Evolutionary conservation across 2,888 invertebrate genomes (phyloP), one percentile per base, ranked within the genome.

Genomic region (Eupithecia tripunctaria): DNA sequence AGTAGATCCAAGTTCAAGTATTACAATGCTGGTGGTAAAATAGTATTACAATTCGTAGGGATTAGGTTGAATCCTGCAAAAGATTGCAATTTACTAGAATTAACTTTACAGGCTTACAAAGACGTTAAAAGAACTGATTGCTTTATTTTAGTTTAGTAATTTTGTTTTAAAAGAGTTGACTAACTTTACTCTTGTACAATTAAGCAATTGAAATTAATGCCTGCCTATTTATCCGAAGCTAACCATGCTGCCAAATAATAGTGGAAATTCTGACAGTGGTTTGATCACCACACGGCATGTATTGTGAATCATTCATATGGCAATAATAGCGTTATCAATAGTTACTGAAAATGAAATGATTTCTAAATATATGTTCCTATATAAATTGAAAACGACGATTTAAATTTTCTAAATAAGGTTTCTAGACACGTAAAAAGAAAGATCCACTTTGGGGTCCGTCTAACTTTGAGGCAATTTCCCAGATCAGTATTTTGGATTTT

Each of bases 231-330:
- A 15, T 18, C 12, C n/a, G 63, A 21, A 63, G 6, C n/a, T 32
- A 36, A 29, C n/a, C 18, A 36, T 47, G 32, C n/a, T 25, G 25
- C 36, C 38, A 60, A 32, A 71, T 71, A 32, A 71, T 71, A 66
- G 67, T 74, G 47, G 64, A 66, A 77, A 76, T 80, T 77, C 69
- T 70, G 75, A 76, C 70, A 78, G 71, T 67, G 70, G 74, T 78
- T 68, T 71, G 47, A 38, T 7, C 67, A 77, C 71, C 74, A 69
- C 73, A 76, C 72, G 63, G n/a, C n/a, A 63, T 21, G 18, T 63
- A 77, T 71, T 74, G 72, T 56, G 68, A 74, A 66, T 67, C 67
- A 68, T 67, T 68, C 64, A 74, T 32, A 66, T 60, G 41, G 51
- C 29, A 67, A 59, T 73, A 65, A 73, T 63, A 27, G 60, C 38